phyloP scores from a whole-genome alignment of 2,113 vertebrate genomes.

The Micronycteris hirsuta region DNA sequence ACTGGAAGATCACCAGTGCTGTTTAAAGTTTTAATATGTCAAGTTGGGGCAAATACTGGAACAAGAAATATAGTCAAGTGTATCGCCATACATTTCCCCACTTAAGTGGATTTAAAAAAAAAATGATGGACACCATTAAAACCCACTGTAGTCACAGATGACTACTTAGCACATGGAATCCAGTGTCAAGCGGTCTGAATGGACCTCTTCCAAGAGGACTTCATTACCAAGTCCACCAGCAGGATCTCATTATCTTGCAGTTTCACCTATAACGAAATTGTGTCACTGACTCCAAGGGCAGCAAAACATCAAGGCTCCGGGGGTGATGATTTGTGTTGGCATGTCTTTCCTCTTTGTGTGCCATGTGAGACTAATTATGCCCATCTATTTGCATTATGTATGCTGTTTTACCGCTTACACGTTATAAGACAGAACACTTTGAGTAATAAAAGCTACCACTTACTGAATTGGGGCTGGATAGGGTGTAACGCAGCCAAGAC shows the following conservation, averaged over 20 bases:
- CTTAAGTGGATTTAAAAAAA: neutral
- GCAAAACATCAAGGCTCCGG: neutral
- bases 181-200: neutral
- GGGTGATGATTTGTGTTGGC: slow-evolving; percentile 16
- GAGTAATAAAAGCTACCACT: slow-evolving; percentile 56
- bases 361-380: slow-evolving; percentile 53
- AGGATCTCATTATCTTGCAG: neutral
- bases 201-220: slow-evolving; percentile 9
- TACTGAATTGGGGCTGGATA: neutral
- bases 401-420: neutral
- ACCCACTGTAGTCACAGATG: neutral
- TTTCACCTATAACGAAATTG: slow-evolving; percentile 36
- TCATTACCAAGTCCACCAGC: slow-evolving; percentile 26
- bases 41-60: neutral
- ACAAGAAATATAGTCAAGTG: neutral
- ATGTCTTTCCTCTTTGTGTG: neutral
- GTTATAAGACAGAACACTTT: slow-evolving; percentile 35
- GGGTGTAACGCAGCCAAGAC: neutral
- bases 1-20: neutral
- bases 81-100: neutral
- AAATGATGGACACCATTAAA: neutral
- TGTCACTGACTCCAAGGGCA: slow-evolving; percentile 2
- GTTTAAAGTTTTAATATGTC: neutral
- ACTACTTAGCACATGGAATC: neutral
- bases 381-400: slow-evolving; percentile 36